Evolutionary conservation across 92 coral and sea anemone species (phyloP), one percentile per base, ranked within the genome.

Genomic region (Plumapathes pennacea): DNA sequence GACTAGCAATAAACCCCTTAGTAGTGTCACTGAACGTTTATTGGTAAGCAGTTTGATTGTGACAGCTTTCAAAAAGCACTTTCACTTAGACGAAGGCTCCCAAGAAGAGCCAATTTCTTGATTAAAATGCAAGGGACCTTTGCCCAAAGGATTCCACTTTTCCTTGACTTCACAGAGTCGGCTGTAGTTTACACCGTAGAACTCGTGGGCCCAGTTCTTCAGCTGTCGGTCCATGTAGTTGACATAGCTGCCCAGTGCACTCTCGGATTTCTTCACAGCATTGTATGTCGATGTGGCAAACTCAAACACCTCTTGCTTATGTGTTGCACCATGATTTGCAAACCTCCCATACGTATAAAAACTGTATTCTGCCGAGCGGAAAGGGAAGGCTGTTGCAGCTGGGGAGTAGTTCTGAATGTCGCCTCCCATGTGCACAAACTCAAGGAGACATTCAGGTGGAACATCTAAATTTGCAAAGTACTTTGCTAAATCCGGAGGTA

Each of bases 381-480:
- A 60, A 0, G 85, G 60, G 37, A 78, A 78, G 39, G 85, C 89
- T 20, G 89, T 81, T 5, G 89, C 64, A 20, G 89, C 71, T 2
- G 54, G 15, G 43, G 82, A 71, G 43, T 81, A 43, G 66, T 76
- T 69, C 1, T 53, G 37, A 40, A 86, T 81, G 23, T 86, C 89
- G 10, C 95, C 95, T 13, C 89, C 95, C 95, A 86, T 86, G 69
- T 86, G 95, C 11, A 82, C 89, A 75, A 86, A 77, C 62, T 86
- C 95, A 4, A 86, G 50, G 1, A 86, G 85, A 38, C 95, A 86
- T 40, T 71, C 89, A 10, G 81, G 26, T 26, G 85, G 89, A 39
- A 86, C 81, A 2, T 81, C 74, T 25, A 86, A 17, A 2, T 24
- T 7, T 7, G 85, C 75, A 43, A 86, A 81, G 57, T 81, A 81